A percentile compares a stretch with the other conserved stretches of the same genome.
Evolutionary conservation across 2,888 invertebrate species (phyloP).

Genomic region (Candidula unifasciata): DNA sequence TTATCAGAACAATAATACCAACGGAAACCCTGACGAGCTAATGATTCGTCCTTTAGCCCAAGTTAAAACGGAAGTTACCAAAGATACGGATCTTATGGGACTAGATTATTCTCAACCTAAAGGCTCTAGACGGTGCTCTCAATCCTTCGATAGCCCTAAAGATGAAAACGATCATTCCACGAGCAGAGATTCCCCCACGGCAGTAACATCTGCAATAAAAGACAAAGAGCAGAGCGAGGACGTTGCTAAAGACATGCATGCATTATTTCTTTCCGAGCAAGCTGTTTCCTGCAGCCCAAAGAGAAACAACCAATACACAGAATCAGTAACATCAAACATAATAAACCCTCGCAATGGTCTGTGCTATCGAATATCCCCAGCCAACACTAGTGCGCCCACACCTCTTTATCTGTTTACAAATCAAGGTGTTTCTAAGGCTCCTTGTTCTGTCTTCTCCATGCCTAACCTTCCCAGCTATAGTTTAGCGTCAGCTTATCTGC

Average conservation of each 20-base stretch:
- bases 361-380: not conserved
- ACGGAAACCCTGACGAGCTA: too few species aligned
- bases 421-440: not conserved
- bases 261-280: not conserved
- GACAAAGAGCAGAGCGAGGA: not conserved
- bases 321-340: too few species aligned
- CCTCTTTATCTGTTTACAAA: slow-evolving; percentile 28
- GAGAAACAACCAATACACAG: not conserved
- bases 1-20: not conserved
- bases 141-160: not conserved
- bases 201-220: too few species aligned
- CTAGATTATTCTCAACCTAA: slow-evolving; percentile 33
- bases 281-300: not conserved
- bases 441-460: not conserved
- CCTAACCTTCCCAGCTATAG: not conserved
- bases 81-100: slow-evolving; percentile 42
- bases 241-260: not conserved
- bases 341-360: not conserved
- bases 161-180: not conserved
- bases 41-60: too few species aligned
- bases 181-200: not conserved
- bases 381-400: not conserved
- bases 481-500: not conserved
- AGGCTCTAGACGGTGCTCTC: not conserved
- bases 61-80: slow-evolving; percentile 19